Evolutionary conservation across 2,113 vertebrate genomes (phyloP).

Genomic region (Motacilla alba): DNA sequence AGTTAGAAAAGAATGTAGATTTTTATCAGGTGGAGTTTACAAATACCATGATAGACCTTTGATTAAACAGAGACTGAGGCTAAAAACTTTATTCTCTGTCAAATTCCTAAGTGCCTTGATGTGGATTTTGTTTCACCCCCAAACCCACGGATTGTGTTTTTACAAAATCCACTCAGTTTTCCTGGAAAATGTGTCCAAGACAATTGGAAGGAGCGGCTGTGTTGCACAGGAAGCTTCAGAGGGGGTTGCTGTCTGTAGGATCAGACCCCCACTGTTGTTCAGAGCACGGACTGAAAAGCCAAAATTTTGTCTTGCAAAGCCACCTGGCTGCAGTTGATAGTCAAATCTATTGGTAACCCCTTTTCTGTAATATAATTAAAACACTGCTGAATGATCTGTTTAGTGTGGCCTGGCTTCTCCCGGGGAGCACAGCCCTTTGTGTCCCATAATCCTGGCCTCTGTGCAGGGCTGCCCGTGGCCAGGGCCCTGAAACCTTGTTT

Average conservation of each 20-base stretch:
- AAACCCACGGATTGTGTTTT: background rate
- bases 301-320: slow-evolving; percentile 25
- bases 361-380: slow-evolving; percentile 53
- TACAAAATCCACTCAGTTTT: background rate
- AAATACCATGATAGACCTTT: background rate
- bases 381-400: slow-evolving; percentile 22
- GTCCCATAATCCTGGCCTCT: slow-evolving; percentile 27
- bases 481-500: slow-evolving; percentile 71
- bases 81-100: background rate
- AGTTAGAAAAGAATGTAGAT: background rate
- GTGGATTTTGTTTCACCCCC: background rate
- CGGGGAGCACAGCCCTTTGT: background rate
- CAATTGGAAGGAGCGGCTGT: background rate
- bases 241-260: background rate
- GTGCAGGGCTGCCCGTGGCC: slow-evolving; percentile 26
- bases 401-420: background rate
- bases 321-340: slow-evolving; percentile 51
- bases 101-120: background rate
- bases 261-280: background rate
- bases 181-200: background rate
- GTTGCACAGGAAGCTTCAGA: background rate
- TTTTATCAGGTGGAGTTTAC: background rate
- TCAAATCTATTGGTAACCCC: background rate
- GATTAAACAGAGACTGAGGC: background rate
- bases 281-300: background rate